Conservation (phyloP, 1,140 invertebrate genomes). For the Ptiloglossa arizonensis region DNA sequence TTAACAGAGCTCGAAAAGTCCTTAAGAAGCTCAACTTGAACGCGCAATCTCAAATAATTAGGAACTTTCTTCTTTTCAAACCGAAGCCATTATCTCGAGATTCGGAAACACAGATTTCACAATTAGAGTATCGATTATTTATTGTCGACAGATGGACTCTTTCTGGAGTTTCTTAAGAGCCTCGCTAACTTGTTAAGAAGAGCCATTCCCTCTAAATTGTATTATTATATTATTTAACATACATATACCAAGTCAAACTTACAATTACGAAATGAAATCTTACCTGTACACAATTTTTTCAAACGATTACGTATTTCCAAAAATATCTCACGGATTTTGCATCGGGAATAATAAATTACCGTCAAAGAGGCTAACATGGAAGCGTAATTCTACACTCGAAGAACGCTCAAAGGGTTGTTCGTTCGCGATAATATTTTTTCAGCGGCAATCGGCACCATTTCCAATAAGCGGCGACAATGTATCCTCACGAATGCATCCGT, state of each 20-base stretch:
- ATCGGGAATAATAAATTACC: too few species aligned
- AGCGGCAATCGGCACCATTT: too few species aligned
- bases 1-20: constrained; percentile 8
- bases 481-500: neutral
- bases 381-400: too few species aligned
- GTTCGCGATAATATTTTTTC: too few species aligned
- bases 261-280: too few species aligned
- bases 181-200: neutral
- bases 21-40: neutral
- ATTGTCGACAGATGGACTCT: neutral
- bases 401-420: too few species aligned
- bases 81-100: neutral
- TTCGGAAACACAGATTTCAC: neutral
- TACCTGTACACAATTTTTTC: too few species aligned
- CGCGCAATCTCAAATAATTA: neutral
- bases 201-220: neutral
- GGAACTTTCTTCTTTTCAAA: neutral
- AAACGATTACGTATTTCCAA: too few species aligned
- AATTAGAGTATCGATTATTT: neutral
- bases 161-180: neutral
- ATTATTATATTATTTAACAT: too few species aligned
- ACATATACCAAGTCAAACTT: too few species aligned
- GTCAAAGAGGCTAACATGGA: too few species aligned
- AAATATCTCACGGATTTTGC: too few species aligned
- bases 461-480: neutral